Percentiles rank a stretch among this genome's conserved stretches.
These are phyloP conservation scores for Leucophenga maculata DNA, from an alignment of 2,888 invertebrate species.

Conservation along the genomic window DNA sequence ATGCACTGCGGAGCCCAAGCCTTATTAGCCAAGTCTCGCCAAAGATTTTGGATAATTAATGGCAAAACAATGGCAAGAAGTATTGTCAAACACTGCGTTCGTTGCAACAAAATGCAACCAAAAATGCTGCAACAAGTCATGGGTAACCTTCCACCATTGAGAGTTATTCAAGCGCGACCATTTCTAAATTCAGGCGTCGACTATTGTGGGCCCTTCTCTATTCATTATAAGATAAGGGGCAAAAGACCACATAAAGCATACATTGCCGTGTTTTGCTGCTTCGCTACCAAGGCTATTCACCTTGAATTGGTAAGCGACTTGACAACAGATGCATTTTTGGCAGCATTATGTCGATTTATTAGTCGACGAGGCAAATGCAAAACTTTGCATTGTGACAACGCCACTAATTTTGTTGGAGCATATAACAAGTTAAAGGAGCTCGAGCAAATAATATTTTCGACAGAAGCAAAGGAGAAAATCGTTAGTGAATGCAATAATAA, in stretches of 20 bases:
- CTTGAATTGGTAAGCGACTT: conserved; percentile 15
- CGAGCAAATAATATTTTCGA: background rate
- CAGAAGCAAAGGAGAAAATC: background rate
- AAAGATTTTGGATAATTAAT: conserved; percentile 47
- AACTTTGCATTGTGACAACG: conserved; percentile 21
- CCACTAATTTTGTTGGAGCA: too few species aligned
- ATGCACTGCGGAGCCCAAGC: conserved; percentile 30
- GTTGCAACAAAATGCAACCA: conserved; percentile 35
- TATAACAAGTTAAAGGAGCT: background rate
- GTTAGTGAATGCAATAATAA: background rate
- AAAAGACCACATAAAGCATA: conserved; percentile 14
- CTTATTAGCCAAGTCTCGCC: conserved; percentile 31
- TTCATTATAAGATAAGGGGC: conserved; percentile 10
- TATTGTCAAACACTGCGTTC: conserved; percentile 38
- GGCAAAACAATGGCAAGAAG: conserved; percentile 35
- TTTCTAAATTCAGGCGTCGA: conserved; percentile 24
- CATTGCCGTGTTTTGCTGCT: conserved; percentile 31
- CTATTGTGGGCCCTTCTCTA: conserved; percentile 20
- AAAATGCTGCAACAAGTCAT: conserved; percentile 35
- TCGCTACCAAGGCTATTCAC: conserved; percentile 30
- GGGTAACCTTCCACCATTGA: too few species aligned
- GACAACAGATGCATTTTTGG: conserved; percentile 10
- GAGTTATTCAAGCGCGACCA: conserved; percentile 4
- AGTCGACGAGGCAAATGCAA: conserved; percentile 19
- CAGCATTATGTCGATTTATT: conserved; percentile 15